These are phyloP conservation scores for Gavialis gangeticus DNA, from an alignment of 2,113 vertebrate species.

Conservation along the genomic window DNA sequence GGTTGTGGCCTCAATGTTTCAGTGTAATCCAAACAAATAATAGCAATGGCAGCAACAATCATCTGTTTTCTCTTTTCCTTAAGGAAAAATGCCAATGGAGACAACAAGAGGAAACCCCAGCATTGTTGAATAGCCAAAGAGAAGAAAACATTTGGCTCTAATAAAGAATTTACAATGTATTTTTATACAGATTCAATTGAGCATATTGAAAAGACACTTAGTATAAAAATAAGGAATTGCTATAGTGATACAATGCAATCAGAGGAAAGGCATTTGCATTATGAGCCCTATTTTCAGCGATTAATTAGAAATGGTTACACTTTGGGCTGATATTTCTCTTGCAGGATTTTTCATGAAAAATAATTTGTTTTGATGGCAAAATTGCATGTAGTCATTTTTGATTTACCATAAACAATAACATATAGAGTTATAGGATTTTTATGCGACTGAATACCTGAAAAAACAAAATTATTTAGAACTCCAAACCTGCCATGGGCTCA, in stretches of 20 bases:
- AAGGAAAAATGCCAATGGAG: background rate
- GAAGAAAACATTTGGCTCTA: background rate
- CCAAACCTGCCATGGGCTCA: background rate
- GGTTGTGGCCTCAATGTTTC: background rate
- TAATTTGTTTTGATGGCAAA: background rate
- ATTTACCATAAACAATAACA: background rate
- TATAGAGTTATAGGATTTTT: background rate
- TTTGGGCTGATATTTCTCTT: constrained; percentile 39
- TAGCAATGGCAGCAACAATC: background rate
- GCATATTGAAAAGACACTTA: background rate
- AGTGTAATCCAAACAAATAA: background rate
- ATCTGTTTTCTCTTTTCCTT: background rate
- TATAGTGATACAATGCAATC: background rate
- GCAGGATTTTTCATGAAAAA: constrained; percentile 16
- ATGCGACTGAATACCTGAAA: background rate
- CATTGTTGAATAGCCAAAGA: background rate
- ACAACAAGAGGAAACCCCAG: constrained; percentile 18
- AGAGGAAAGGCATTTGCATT: background rate
- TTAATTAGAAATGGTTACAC: background rate
- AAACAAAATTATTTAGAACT: background rate
- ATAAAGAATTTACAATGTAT: background rate
- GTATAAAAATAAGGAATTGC: background rate
- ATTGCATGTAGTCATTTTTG: background rate
- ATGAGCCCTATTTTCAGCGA: background rate
- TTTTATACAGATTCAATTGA: background rate